Conservation (phyloP, 2,113 vertebrate genomes). For the Hipposideros armiger region DNA sequence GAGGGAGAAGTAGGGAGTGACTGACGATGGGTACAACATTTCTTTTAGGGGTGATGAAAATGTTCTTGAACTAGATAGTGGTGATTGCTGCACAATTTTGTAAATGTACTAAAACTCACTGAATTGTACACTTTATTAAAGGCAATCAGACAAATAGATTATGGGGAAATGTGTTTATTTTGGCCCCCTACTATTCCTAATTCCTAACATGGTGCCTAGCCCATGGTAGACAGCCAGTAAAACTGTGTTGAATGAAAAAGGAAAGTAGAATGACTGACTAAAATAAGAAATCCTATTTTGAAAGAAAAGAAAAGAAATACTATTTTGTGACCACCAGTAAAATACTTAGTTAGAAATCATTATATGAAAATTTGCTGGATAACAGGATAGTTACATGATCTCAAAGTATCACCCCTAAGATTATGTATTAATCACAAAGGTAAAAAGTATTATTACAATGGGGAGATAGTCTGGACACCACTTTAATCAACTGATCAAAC, state of each 20-base stretch:
- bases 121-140: background rate
- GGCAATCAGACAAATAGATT: background rate
- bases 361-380: background rate
- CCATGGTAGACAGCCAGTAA: background rate
- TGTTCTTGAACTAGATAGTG: background rate
- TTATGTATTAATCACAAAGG: background rate
- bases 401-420: constrained; percentile 14
- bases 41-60: background rate
- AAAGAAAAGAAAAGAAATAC: background rate
- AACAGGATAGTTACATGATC: background rate
- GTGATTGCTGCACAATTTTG: background rate
- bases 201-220: background rate
- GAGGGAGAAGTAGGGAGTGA: background rate
- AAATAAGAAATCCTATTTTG: constrained; percentile 31
- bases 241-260: background rate
- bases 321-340: constrained; percentile 29
- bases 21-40: background rate
- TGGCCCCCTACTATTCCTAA: background rate
- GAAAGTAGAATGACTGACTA: background rate
- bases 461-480: background rate
- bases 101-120: constrained; percentile 10
- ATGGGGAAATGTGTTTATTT: background rate
- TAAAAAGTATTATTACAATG: background rate
- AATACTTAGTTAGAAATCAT: constrained; percentile 44
- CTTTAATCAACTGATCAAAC: constrained; percentile 35